Base-by-base conservation (phyloP, 2,113 vertebrate species). In the Neodontobutis hainanensis region DNA sequence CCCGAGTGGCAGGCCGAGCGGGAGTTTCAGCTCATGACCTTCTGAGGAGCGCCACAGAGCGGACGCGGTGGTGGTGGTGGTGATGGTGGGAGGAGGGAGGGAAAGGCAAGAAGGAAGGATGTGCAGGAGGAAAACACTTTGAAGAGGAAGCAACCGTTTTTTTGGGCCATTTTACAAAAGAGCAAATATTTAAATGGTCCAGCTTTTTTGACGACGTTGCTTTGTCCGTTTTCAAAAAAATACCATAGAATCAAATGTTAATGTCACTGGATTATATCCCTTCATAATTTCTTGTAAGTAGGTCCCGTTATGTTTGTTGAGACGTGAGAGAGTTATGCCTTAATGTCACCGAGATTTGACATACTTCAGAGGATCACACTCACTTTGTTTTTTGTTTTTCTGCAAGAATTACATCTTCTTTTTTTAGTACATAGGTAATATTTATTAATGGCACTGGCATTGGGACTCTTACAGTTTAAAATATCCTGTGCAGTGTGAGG, bases 21-120 rank as follows among this genome's bases (percentile, higher is more conserved):
- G 89, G 91, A 93, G 88, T 94, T 94, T 91, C 93, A 94, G 87
- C 93, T 93, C 89, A 93, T 94, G 93, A 94, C 93, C 92, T 93
- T 93, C 92, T 93, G 91, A 93, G 89, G 90, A 93, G 82, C 89
- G 11, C 74, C 87, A 32, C 52, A 38, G 14, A 75, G 76, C 64
- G 74, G 38, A 70, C 50, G 77, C 19, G 19, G 19, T 27, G 19
- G 19, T 27, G 19, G 19, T 27, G 19, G 19, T 27, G 19, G 3
- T 27, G 19, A 27, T 27, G 85, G 64, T 45, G 73, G 79, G 82
- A 74, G 69, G 70, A 70, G 79, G 83, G 75, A 65, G 72, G 72
- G 83, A 10, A 61, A 55, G 71, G 72, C 63, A 61, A 58, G 53
- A 57, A 43, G 57, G 59, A 46, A 70, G 73, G 48, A 50, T n/a